Conservation (phyloP, 2,888 invertebrate genomes). For the Ametastegia equiseti region DNA sequence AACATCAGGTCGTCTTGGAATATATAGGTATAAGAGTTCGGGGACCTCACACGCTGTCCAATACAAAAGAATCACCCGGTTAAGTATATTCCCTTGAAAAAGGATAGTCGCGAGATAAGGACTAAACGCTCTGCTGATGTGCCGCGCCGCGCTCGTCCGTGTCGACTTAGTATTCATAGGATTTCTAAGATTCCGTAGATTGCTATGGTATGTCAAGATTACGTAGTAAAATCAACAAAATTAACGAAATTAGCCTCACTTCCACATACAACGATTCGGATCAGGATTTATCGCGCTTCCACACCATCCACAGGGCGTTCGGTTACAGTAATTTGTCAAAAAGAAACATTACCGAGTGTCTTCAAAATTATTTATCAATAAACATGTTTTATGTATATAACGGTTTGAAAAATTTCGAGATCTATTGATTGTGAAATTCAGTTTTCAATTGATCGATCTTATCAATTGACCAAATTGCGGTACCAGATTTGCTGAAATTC, state of each 20-base stretch:
- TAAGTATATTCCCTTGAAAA: slow-evolving; percentile 25
- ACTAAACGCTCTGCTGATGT: slow-evolving; percentile 36
- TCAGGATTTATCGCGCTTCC: background rate
- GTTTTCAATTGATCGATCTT: no score
- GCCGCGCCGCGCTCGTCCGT: slow-evolving; percentile 34
- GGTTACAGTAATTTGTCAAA: background rate
- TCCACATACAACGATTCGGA: background rate
- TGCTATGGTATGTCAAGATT: slow-evolving; percentile 12
- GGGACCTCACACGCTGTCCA: slow-evolving; percentile 50
- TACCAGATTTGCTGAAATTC: no score
- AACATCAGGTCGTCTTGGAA: no score
- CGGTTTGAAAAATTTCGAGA: background rate
- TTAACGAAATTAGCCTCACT: slow-evolving; percentile 37
- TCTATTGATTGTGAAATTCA: no score
- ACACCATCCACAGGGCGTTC: background rate
- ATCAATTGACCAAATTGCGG: no score
- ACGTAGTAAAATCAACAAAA: slow-evolving; percentile 25
- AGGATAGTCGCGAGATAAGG: slow-evolving; percentile 44
- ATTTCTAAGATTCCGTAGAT: slow-evolving; percentile 49
- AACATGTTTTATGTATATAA: background rate
- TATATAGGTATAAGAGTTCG: background rate
- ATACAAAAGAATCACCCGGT: slow-evolving; percentile 46
- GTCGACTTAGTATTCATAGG: slow-evolving; percentile 49
- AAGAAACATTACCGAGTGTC: background rate
- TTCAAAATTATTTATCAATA: background rate